Percentiles rank a stretch among this genome's conserved stretches.
Conservation (phyloP, 2,888 invertebrate genomes). For the Beris morrisii region DNA sequence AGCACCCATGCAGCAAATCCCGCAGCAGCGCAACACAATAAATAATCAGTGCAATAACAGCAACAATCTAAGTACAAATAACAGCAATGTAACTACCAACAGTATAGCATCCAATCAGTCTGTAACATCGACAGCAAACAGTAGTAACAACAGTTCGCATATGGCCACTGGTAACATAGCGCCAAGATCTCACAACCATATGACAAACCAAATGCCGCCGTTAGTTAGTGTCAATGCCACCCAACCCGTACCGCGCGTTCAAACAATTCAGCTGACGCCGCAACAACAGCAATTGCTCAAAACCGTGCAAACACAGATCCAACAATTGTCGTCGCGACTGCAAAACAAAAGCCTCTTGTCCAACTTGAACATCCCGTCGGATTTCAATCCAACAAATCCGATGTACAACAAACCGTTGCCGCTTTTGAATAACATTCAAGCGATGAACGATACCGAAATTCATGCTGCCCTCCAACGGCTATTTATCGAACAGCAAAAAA, state of each 20-base stretch:
- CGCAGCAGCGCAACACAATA: constrained; percentile 36
- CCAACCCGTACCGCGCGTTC: constrained; percentile 62
- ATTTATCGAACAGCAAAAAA: constrained; percentile 70
- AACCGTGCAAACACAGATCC: constrained; percentile 70
- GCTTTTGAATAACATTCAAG: constrained; percentile 51
- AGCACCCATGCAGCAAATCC: constrained; percentile 53
- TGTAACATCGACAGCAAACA: constrained; percentile 15
- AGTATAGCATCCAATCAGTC: constrained; percentile 35
- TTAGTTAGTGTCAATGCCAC: constrained; percentile 43
- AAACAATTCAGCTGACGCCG: constrained; percentile 72
- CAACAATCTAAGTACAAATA: constrained; percentile 35
- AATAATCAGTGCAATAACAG: constrained; percentile 38
- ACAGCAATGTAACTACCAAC: constrained; percentile 29
- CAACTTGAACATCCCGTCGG: constrained; percentile 51
- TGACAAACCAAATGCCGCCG: constrained; percentile 43
- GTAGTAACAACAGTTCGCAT: constrained; percentile 21
- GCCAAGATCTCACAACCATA: constrained; percentile 37
- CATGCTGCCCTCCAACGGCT: constrained; percentile 62
- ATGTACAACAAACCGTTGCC: constrained; percentile 53
- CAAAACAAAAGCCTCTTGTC: constrained; percentile 54
- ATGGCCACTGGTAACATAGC: constrained; percentile 26
- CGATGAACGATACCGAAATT: constrained; percentile 59
- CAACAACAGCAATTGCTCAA: constrained; percentile 71
- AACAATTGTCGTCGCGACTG: constrained; percentile 62
- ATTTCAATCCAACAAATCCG: constrained; percentile 52